phyloP scores from a whole-genome alignment of 1,140 invertebrate genomes.

The Procambarus virginalis region DNA sequence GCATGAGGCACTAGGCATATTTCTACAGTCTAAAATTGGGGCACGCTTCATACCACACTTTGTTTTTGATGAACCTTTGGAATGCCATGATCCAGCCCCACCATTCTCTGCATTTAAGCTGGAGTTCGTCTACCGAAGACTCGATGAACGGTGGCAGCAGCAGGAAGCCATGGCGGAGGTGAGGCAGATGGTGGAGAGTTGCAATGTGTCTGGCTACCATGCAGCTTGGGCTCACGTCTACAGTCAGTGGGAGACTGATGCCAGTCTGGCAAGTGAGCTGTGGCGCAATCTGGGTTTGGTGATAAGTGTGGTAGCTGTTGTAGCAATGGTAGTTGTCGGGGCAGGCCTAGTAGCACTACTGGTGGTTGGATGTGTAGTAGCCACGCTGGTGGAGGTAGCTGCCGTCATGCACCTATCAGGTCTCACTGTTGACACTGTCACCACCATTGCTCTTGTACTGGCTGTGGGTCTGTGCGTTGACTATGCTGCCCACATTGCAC shows the following conservation, averaged over 20 bases:
- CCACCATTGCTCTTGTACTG: conserved; percentile 87
- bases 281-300: conserved; percentile 86
- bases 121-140: conserved; percentile 6
- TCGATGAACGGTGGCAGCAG: conserved; percentile 14
- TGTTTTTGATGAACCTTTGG: conserved; percentile 23
- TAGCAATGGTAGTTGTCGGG: conserved; percentile 86
- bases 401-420: conserved; percentile 89
- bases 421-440: conserved; percentile 88
- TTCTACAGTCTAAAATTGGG: conserved; percentile 30
- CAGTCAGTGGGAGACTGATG: conserved; percentile 85
- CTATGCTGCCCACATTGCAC: conserved; percentile 90
- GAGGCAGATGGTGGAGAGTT: conserved; percentile 77
- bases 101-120: conserved; percentile 41
- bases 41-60: conserved; percentile 23
- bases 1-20: conserved; percentile 23
- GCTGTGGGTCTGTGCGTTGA: conserved; percentile 90
- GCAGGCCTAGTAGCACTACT: conserved; percentile 85
- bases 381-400: conserved; percentile 85
- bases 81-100: conserved; percentile 24
- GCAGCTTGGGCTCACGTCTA: conserved; percentile 80
- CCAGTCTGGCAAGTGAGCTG: conserved; percentile 83
- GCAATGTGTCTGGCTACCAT: conserved; percentile 76
- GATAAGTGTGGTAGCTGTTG: conserved; percentile 85
- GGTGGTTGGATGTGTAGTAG: conserved; percentile 84
- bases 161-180: conserved; percentile 80